Conservation (phyloP, 2,888 invertebrate genomes). For the Leptinotarsa tumamoca region DNA sequence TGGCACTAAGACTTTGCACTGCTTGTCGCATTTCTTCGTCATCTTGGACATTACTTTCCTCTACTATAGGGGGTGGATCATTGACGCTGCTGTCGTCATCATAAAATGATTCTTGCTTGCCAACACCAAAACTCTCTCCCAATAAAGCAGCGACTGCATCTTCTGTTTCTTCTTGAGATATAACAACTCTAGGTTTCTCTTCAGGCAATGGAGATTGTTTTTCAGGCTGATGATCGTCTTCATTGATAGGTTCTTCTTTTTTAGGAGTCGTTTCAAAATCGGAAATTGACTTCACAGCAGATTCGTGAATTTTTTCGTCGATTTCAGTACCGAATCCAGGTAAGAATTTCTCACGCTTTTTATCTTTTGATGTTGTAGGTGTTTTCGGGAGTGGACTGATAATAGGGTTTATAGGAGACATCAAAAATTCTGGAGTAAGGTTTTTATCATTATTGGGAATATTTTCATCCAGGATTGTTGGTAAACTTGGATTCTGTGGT, state of each 20-base stretch:
- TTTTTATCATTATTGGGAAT: slow-evolving; percentile 70
- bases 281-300: slow-evolving; percentile 84
- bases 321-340: slow-evolving; percentile 76
- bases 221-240: slow-evolving; percentile 47
- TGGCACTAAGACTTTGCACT: slow-evolving; percentile 80
- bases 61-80: slow-evolving; percentile 66
- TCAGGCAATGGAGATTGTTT: slow-evolving; percentile 69
- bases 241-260: slow-evolving; percentile 50
- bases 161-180: slow-evolving; percentile 93
- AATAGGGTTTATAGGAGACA: slow-evolving; percentile 61
- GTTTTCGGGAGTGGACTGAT: slow-evolving; percentile 71
- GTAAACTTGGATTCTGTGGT: slow-evolving; percentile 71
- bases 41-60: slow-evolving; percentile 83
- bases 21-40: slow-evolving; percentile 88
- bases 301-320: slow-evolving; percentile 80
- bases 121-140: slow-evolving; percentile 86
- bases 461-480: slow-evolving; percentile 72
- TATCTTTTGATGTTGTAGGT: slow-evolving; percentile 64
- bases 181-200: slow-evolving; percentile 84
- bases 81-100: slow-evolving; percentile 69
- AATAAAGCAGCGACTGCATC: slow-evolving; percentile 90
- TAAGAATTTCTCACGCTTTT: slow-evolving; percentile 74
- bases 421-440: slow-evolving; percentile 48
- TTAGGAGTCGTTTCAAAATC: slow-evolving; percentile 66
- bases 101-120: slow-evolving; percentile 66